phyloP scores from a whole-genome alignment of 2,113 vertebrate genomes.

The Ophthalmolycus amberensis region DNA sequence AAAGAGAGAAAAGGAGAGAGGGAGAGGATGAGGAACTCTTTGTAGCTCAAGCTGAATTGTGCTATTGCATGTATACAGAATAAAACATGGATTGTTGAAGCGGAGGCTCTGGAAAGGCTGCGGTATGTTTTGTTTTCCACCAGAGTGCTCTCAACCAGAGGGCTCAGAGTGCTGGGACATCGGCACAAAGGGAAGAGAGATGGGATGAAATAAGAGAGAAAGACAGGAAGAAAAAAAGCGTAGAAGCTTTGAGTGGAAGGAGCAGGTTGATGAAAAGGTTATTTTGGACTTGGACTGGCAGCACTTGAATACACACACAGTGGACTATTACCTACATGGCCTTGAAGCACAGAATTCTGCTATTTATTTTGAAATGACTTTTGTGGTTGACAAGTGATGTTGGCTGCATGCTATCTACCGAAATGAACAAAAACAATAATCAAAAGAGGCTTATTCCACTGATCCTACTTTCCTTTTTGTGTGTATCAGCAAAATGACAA shows the following conservation, averaged over 20 bases:
- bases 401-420: slow-evolving; percentile 29
- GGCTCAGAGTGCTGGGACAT: slow-evolving; percentile 23
- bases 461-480: slow-evolving; percentile 40
- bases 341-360: slow-evolving; percentile 45
- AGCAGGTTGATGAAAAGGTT: slow-evolving; percentile 55
- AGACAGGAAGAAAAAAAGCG: slow-evolving; percentile 11
- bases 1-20: not conserved
- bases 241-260: slow-evolving; percentile 27
- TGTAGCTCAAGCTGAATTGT: slow-evolving; percentile 8
- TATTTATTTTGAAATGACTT: slow-evolving; percentile 34
- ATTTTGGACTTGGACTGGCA: slow-evolving; percentile 52
- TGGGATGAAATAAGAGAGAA: slow-evolving; percentile 33
- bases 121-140: slow-evolving; percentile 48
- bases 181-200: slow-evolving; percentile 40
- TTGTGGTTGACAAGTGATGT: slow-evolving; percentile 38
- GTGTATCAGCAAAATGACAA: slow-evolving; percentile 21
- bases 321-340: slow-evolving; percentile 36
- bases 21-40: not conserved
- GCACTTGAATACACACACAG: slow-evolving; percentile 57
- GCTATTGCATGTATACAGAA: slow-evolving; percentile 7
- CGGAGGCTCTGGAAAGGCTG: slow-evolving; percentile 40
- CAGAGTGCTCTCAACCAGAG: slow-evolving; percentile 51
- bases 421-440: slow-evolving; percentile 40
- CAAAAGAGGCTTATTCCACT: slow-evolving; percentile 24
- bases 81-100: slow-evolving; percentile 27